Evolutionary conservation across 2,888 invertebrate genomes (phyloP).

Genomic region (Lomographa bimaculata): DNA sequence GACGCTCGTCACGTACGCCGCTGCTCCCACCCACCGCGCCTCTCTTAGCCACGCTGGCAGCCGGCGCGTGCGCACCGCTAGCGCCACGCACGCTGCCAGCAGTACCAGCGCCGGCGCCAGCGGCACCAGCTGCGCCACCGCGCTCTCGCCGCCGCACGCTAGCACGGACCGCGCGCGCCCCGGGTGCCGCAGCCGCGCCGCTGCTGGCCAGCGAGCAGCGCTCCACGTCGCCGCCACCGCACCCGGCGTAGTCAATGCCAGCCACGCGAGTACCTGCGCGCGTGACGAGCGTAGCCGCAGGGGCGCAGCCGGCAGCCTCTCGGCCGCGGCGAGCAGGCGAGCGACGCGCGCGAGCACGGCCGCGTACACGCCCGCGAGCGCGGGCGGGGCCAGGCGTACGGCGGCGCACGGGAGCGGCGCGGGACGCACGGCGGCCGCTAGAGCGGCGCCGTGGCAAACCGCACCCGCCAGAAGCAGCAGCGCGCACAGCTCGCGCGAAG

Average conservation of each 20-base stretch:
- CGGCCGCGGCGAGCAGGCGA: conserved; percentile 45
- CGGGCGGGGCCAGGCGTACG: conserved; percentile 45
- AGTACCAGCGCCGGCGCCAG: conserved; percentile 88
- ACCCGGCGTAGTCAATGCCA: conserved; percentile 77
- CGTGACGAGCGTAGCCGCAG: conserved; percentile 44
- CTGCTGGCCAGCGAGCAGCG: conserved; percentile 75
- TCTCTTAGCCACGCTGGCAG: conserved; percentile 94
- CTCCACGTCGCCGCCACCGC: conserved; percentile 82
- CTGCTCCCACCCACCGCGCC: conserved; percentile 89
- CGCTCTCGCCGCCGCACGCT: conserved; percentile 82
- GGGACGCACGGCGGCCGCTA: conserved; percentile 77
- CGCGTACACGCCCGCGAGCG: conserved; percentile 48
- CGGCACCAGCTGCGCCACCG: conserved; percentile 83
- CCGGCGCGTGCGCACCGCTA: conserved; percentile 90
- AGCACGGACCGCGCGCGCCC: conserved; percentile 80
- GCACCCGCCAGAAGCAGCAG: conserved; percentile 80
- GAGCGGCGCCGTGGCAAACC: conserved; percentile 82
- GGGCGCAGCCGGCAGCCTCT: conserved; percentile 52
- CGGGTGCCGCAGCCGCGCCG: conserved; percentile 79
- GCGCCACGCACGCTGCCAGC: conserved; percentile 88
- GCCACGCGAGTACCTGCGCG: conserved; percentile 86
- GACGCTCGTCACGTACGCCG: conserved; percentile 91
- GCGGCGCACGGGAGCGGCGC: conserved; percentile 35
- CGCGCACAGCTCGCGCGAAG: conserved; percentile 86
- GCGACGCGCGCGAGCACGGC: conserved; percentile 49